Evolutionary conservation across 2,113 vertebrate species (phyloP), one percentile per base, ranked within the genome.

Genomic region (Syrmaticus mikado): DNA sequence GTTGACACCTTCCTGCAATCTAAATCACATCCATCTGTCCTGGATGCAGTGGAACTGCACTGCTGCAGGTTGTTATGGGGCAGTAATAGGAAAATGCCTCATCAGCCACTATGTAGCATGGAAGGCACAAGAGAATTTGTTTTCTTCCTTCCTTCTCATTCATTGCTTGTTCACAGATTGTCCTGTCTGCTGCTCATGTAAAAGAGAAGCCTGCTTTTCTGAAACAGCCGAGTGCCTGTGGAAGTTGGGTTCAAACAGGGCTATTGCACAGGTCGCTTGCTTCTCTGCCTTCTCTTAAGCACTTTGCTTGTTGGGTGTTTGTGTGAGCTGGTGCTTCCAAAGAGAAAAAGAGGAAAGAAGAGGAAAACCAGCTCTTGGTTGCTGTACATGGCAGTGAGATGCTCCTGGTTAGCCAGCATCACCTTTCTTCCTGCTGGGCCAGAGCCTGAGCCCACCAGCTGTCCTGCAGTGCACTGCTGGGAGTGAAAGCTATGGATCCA

Each of bases 241-340:
- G 68, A 81, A 83, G 55, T 8, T 43, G 58, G 20, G 4, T 70
- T 78, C 84, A 13, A 82, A 71, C 10, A 14, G 73, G 36, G 52
- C 52, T 60, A 0, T 41, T 83, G 41, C 61, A 66, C 36, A 71
- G 41, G 22, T 58, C 1, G 0, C 2, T 25, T 85, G 40, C 5
- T 60, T 82, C 85, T 72, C 82, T 82, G 46, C 80, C 68, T 50
- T 79, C 57, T 65, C 28, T 46, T 50, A 13, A 53, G 40, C 30
- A 5, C 32, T 46, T 38, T 68, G 21, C 43, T 55, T 61, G 12
- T 36, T 61, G 70, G 11, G 2, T 86, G 36, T 78, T 68, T 85
- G 57, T 92, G 11, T 81, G 82, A 74, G 72, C 32, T 74, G 65
- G 36, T 73, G 50, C 38, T 66, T 82, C 58, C 52, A 40, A 76